Base-by-base conservation (phyloP, 2,888 invertebrate species). In the Doris montereyensis region DNA sequence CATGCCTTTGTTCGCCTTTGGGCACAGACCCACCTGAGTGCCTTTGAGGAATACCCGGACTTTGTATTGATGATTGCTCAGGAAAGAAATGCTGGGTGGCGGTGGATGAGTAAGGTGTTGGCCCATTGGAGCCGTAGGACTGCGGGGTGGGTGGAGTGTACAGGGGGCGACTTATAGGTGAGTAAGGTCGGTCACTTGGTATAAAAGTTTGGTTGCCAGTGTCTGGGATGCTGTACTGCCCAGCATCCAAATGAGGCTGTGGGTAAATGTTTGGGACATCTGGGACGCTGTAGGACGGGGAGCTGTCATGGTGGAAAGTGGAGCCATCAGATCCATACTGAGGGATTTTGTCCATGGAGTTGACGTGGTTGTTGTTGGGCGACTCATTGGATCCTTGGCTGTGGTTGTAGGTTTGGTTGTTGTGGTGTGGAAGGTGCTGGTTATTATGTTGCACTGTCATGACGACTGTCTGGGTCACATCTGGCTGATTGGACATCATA, bases 401-500 rank as follows among this genome's bases (percentile, higher is more conserved):
- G 58, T 73, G 73, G 78, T 85, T 78, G 82, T 78, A 78, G 80
- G 83, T 81, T 41, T 86, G 82, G 67, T 84, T 84, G 81, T 81
- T 76, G 84, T 82, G 74, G 80, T 75, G 58, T 84, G 81, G 34
- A 81, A 83, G 75, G 79, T 70, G 78, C 73, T 80, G 77, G 62
- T 82, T 84, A 57, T 81, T 83, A 35, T 85, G 86, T 28, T 85
- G 85, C 2, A 88, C 84, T 3, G 86, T 81, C 32, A 83, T 83
- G 32, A 83, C 84, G 34, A 90, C 88, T 1, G 90, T 93, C 83
- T 92, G 93, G 88, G 96, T 96, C 88, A 96, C 93, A 91, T 97
- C 96, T 57, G 96, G 96, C 84, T 95, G 97, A 71, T 95, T 93
- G 4, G 94, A 94, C 81, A 95, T 91, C 0, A 95, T 94, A 32